phyloP scores from a whole-genome alignment of 2,113 vertebrate genomes.

The Hemibagrus wyckioides region DNA sequence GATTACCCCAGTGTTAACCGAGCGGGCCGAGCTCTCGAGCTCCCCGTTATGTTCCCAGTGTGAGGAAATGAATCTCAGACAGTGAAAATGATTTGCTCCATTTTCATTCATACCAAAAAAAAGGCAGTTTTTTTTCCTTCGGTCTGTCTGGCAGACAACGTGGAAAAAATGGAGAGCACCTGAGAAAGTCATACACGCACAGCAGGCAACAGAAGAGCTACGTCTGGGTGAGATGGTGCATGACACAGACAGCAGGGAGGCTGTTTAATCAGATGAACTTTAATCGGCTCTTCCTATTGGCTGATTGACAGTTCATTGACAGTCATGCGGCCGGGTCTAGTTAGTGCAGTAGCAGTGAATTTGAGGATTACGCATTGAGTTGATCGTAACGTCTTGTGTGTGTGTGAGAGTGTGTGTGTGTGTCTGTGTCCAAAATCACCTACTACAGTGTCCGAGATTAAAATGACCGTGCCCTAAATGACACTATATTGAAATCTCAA shows the following conservation, averaged over 20 bases:
- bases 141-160: conserved; percentile 37
- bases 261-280: background rate
- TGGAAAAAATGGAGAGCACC: conserved; percentile 22
- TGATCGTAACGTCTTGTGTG: background rate
- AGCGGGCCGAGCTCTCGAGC: conserved; percentile 34
- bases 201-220: conserved; percentile 14
- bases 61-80: conserved; percentile 53
- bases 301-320: conserved; percentile 39
- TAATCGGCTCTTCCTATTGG: conserved; percentile 12
- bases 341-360: background rate
- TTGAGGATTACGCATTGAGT: background rate
- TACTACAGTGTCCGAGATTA: too few species aligned
- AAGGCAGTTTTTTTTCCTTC: background rate
- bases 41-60: conserved; percentile 51
- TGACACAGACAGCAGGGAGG: conserved; percentile 4
- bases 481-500: too few species aligned
- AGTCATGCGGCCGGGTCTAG: background rate
- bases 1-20: conserved; percentile 47
- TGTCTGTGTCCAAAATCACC: background rate
- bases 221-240: conserved; percentile 28
- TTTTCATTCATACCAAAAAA: conserved; percentile 26
- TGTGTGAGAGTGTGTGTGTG: background rate
- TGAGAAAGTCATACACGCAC: conserved; percentile 43
- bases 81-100: conserved; percentile 46
- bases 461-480: too few species aligned